A percentile compares a stretch with the other conserved stretches of the same genome.
These are phyloP conservation scores for Psittacula cyanocephala DNA, from an alignment of 2,113 vertebrate species.

Conservation along the genomic window DNA sequence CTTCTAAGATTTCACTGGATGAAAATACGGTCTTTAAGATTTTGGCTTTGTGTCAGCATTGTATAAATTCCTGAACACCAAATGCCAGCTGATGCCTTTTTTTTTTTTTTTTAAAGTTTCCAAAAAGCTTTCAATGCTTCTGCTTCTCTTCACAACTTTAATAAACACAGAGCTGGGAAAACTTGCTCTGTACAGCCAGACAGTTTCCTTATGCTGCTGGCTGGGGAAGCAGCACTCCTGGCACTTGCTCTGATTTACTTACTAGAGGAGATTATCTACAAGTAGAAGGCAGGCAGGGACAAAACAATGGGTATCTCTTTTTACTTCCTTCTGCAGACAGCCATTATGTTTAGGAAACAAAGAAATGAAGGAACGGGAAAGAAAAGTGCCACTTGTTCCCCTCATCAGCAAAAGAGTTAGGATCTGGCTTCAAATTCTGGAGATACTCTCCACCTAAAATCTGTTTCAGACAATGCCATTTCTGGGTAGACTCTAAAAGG, in stretches of 20 bases:
- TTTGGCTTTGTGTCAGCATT: not conserved
- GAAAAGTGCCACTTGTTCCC: not conserved
- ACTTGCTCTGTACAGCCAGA: not conserved
- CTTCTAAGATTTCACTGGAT: not conserved
- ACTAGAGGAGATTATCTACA: not conserved
- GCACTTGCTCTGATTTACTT: not conserved
- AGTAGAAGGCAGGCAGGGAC: not conserved
- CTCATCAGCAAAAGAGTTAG: not conserved
- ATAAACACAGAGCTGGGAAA: slow-evolving; percentile 3
- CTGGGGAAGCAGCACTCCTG: not conserved
- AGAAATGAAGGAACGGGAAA: not conserved
- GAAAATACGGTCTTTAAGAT: not conserved
- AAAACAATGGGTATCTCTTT: not conserved
- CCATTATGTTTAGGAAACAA: not conserved
- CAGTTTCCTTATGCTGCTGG: slow-evolving; percentile 7
- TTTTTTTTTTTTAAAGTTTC: not conserved
- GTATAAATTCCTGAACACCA: not conserved
- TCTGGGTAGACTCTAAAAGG: not conserved
- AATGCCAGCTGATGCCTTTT: not conserved
- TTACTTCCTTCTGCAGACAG: not conserved
- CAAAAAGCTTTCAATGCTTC: not conserved
- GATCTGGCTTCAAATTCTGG: not conserved
- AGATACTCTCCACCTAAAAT: not conserved
- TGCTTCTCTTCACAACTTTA: slow-evolving; percentile 10
- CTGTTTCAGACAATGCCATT: not conserved